Evolutionary conservation across 2,888 invertebrate species (phyloP), one percentile per base, ranked within the genome.

Genomic region (Stegana nigrithorax): DNA sequence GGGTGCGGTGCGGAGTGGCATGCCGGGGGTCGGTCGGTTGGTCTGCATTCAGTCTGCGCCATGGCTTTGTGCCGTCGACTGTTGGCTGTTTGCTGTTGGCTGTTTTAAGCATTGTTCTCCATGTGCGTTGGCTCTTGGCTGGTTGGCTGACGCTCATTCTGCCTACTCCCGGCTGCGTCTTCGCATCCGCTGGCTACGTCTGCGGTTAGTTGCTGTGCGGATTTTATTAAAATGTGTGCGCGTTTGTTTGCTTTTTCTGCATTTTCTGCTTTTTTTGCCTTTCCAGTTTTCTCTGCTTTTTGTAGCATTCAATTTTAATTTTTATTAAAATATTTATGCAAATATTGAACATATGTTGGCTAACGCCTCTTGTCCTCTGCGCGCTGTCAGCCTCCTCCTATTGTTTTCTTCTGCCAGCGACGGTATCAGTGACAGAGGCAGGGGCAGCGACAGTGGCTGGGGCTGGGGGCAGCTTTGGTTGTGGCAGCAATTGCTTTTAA

Each of bases 291-390:
- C 8, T 57, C 19, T 44, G 44, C 44, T 14, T 57, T 44, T 42
- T 60, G 42, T 59, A 63, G 72, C 57, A 76, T 78, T 74, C 69
- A 71, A 74, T 78, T 75, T 78, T 78, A 75, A 75, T 78, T 76
- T 73, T 76, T 78, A 77, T 75, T 77, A 78, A 75, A 78, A 78
- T 76, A 75, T 75, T 75, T 75, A 78, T 75, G 79, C 73, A 78
- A 75, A 76, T 78, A 75, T 75, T 75, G 75, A 75, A 73, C 79
- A 75, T 75, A 75, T 78, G 75, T 67, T 62, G 70, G 62, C 42
- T 63, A 72, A 60, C 50, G 69, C 7, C 21, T n/a, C n/a, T 44
- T 19, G 44, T 44, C 4, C 19, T 50, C n/a, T 26, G 25, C 23
- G 32, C 32, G n/a, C 26, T 50, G 50, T 50, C 19, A 23, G 26